Base-by-base conservation (phyloP, 2,797 vertebrate species). In the Jordanella pulchra region DNA sequence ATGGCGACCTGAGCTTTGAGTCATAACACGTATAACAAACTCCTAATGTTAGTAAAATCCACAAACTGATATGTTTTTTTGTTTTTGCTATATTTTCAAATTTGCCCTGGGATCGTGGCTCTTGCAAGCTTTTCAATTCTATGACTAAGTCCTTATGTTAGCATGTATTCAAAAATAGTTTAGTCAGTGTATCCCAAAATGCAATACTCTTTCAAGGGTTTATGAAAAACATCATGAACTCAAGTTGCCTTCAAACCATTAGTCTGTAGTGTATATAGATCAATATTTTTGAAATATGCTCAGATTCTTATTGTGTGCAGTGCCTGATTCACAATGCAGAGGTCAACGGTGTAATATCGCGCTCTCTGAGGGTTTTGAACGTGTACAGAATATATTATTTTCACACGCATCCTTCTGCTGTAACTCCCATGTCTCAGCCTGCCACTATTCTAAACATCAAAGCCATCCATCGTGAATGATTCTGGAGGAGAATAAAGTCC, bases 401-500 rank as follows among this genome's bases (percentile, higher is more conserved):
- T 80, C 45, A 78, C 78, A 72, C 69, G 65, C 71, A 67, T 76
- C 75, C 67, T 78, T 54, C 83, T 47, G 35, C 67, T 78, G 60
- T 9, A 35, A 50, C 80, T 75, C 78, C 69, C 60, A 84, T 60
- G 82, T 75, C 79, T 83, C 75, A 67, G 69, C 61, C 55, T 35
- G 32, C 79, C 84, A 72, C n/a, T 75, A 76, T 65, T 70, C 71
- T 11, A 32, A 78, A 84, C 85, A 84, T 84, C 76, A 90, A 90
- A 89, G 84, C 60, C 68, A 48, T 87, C 84, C 72, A 67, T 91
- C 82, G 84, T 77, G 68, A 84, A 85, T 77, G 81, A 84, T 82
- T 89, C 82, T 77, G 73, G 60, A 75, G 76, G 64, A 83, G 76
- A 75, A 68, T 65, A 77, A 82, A 80, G 71, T 81, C 81, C 71